Conservation (phyloP, 2,797 vertebrate genomes). For the Myoxocephalus aenaeus region DNA sequence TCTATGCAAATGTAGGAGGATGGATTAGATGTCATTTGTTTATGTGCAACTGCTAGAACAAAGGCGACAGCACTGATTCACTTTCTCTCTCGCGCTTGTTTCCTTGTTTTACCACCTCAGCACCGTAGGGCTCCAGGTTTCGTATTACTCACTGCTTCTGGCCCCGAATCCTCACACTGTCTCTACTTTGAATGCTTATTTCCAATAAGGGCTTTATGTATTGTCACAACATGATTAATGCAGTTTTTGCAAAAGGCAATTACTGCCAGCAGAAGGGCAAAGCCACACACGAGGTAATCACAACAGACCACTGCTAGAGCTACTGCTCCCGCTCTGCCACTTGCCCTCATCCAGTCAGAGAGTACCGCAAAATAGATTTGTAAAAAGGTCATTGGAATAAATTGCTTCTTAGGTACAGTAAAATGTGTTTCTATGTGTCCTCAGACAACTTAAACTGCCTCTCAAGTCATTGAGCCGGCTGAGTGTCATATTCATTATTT, state of each 20-base stretch:
- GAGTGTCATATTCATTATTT: conserved; percentile 34
- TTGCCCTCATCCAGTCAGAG: conserved; percentile 55
- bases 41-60: conserved; percentile 54
- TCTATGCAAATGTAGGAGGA: conserved; percentile 56
- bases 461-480: conserved; percentile 28
- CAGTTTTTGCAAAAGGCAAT: conserved; percentile 69
- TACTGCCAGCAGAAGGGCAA: conserved; percentile 69
- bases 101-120: conserved; percentile 3
- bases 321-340: conserved; percentile 37
- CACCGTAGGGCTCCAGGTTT: conserved; percentile 54
- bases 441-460: conserved; percentile 34
- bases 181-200: conserved; percentile 49
- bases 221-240: conserved; percentile 77
- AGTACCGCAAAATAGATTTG: conserved; percentile 62
- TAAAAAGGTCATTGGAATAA: conserved; percentile 78
- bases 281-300: conserved; percentile 67
- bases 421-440: conserved; percentile 44
- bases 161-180: conserved; percentile 26
- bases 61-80: conserved; percentile 52
- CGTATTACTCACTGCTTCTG: conserved; percentile 61
- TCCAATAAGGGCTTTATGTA: conserved; percentile 58
- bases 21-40: conserved; percentile 60
- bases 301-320: conserved; percentile 58
- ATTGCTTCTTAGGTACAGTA: conserved; percentile 66
- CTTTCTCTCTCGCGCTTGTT: conserved; percentile 37